These are phyloP conservation scores for Thymelicus lineola DNA, from an alignment of 2,888 invertebrate species.

Conservation along the genomic window DNA sequence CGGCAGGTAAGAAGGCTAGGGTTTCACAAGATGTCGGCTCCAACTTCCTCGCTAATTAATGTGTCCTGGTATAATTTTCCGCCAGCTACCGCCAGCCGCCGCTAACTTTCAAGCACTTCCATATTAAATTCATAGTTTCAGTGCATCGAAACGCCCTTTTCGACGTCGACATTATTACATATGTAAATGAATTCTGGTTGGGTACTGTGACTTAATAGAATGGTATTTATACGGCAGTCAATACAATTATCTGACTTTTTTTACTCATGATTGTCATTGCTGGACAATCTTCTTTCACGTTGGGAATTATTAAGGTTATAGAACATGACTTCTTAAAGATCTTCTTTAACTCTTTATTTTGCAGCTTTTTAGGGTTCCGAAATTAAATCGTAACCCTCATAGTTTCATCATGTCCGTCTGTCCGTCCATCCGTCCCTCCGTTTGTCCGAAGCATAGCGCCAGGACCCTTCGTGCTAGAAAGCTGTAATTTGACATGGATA, in stretches of 20 bases:
- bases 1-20: constrained; percentile 16
- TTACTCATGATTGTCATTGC: background rate
- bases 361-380: too few species aligned
- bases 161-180: constrained; percentile 8
- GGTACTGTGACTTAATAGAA: background rate
- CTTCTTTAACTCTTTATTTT: too few species aligned
- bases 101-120: constrained; percentile 38
- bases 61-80: constrained; percentile 46
- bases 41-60: constrained; percentile 45
- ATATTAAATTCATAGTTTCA: constrained; percentile 38
- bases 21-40: constrained; percentile 22
- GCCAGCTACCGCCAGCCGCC: constrained; percentile 34
- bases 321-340: too few species aligned
- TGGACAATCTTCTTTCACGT: too few species aligned
- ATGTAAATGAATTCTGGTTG: constrained; percentile 12
- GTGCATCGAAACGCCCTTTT: constrained; percentile 13
- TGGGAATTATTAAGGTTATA: too few species aligned
- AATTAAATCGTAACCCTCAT: too few species aligned
- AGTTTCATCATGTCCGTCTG: too few species aligned
- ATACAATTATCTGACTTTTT: background rate
- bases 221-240: background rate
- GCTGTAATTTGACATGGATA: too few species aligned
- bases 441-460: too few species aligned
- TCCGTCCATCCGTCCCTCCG: too few species aligned
- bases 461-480: too few species aligned